A percentile compares a stretch with the other conserved stretches of the same genome.
phyloP scores from a whole-genome alignment of 1,140 invertebrate species.

The Halictus rubicundus region DNA sequence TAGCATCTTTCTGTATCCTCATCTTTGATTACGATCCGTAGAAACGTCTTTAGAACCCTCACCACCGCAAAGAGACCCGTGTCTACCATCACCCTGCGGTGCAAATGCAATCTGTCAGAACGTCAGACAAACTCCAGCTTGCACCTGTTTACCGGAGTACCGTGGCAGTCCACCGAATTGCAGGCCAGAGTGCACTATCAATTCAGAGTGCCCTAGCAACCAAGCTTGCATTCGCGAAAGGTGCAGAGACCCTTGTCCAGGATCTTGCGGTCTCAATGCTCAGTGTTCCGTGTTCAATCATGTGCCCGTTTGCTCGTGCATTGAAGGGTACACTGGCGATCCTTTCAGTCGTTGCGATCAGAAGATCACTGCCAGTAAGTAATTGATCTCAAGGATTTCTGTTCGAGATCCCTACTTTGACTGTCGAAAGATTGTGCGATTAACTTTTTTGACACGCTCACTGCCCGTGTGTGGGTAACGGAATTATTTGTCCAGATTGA shows the following conservation, averaged over 20 bases:
- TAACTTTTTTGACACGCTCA: too few relatives aligned
- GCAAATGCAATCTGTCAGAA: conserved; percentile 79
- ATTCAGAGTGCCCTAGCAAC: conserved; percentile 80
- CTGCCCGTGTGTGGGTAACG: too few relatives aligned
- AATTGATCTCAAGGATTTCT: background rate
- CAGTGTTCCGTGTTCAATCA: conserved; percentile 82
- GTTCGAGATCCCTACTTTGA: too few relatives aligned
- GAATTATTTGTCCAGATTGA: too few relatives aligned
- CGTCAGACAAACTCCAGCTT: conserved; percentile 78
- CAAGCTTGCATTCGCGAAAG: conserved; percentile 80
- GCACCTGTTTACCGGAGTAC: conserved; percentile 81
- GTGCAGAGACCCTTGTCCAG: conserved; percentile 81
- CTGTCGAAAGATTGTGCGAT: too few relatives aligned
- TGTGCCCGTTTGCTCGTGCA: conserved; percentile 82
- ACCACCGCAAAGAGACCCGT: conserved; percentile 71
- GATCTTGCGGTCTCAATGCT: conserved; percentile 82
- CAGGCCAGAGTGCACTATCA: conserved; percentile 80
- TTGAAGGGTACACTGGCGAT: conserved; percentile 81
- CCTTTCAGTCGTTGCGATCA: conserved; percentile 74
- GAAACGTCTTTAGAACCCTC: conserved; percentile 45
- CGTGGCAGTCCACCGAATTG: conserved; percentile 82
- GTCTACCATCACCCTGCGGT: conserved; percentile 81
- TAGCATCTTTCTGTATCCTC: background rate
- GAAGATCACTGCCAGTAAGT: conserved; percentile 26
- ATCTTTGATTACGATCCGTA: conserved; percentile 28